These are phyloP conservation scores for Fabriciana adippe DNA, from an alignment of 2,888 invertebrate genomes.

Conservation along the genomic window DNA sequence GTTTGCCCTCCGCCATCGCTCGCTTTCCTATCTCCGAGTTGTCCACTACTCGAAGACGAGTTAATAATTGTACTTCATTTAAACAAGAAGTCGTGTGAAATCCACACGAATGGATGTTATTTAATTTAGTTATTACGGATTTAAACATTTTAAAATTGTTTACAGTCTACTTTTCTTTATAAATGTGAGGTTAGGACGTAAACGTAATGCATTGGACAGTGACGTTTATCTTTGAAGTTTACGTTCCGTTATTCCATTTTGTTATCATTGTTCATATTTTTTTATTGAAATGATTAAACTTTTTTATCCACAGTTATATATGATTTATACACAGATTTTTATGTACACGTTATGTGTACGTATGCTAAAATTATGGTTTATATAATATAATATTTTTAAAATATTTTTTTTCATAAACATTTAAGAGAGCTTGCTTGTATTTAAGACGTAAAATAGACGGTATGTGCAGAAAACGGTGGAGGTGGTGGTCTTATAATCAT, in stretches of 20 bases:
- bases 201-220: background rate
- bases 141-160: slow-evolving; percentile 56
- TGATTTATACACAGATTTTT: no score
- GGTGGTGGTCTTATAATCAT: no score
- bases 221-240: slow-evolving; percentile 10
- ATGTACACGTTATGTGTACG: no score
- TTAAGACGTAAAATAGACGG: no score
- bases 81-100: slow-evolving; percentile 83
- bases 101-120: slow-evolving; percentile 47
- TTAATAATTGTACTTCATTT: slow-evolving; percentile 87
- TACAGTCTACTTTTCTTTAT: background rate
- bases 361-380: no score
- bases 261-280: no score
- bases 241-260: background rate
- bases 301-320: no score
- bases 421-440: no score
- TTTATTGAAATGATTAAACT: no score
- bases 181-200: slow-evolving; percentile 34
- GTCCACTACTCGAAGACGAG: slow-evolving; percentile 95
- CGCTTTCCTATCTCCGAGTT: slow-evolving; percentile 97
- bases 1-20: slow-evolving; percentile 96
- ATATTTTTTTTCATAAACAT: no score
- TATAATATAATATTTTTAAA: no score
- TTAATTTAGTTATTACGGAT: slow-evolving; percentile 55
- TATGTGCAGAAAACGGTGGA: no score